Evolutionary conservation across 2,113 vertebrate species (phyloP).

Genomic region (Stercorarius parasiticus): DNA sequence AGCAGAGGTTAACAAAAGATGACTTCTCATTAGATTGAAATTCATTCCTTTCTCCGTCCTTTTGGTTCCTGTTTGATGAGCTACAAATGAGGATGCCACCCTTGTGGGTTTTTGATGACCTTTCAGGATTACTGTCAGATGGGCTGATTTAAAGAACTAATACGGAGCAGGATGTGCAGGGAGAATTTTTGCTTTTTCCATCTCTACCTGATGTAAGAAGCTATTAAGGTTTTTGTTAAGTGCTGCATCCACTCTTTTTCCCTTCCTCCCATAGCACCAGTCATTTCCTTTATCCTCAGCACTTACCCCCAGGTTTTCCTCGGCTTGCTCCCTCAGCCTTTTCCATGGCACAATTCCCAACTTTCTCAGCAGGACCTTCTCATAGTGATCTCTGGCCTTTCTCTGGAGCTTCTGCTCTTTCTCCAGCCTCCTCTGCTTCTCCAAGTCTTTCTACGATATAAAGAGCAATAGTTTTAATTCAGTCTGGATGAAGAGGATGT

Average conservation of each 20-base stretch:
- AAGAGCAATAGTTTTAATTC: neutral
- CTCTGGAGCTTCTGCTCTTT: constrained; percentile 76
- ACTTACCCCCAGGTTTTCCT: constrained; percentile 77
- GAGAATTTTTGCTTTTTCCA: neutral
- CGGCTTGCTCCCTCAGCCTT: constrained; percentile 76
- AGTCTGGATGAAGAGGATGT: neutral
- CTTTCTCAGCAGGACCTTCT: constrained; percentile 74
- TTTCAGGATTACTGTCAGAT: neutral
- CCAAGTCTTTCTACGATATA: constrained; percentile 82
- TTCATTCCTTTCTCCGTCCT: neutral
- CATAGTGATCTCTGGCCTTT: constrained; percentile 80
- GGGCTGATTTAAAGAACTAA: neutral
- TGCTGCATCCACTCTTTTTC: neutral
- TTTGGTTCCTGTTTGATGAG: neutral
- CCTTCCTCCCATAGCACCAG: neutral
- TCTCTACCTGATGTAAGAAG: neutral
- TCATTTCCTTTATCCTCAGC: neutral
- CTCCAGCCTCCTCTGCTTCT: constrained; percentile 80
- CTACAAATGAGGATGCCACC: neutral
- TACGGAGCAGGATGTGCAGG: neutral
- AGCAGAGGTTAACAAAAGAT: neutral
- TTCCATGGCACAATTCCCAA: constrained; percentile 88
- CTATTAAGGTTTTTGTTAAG: neutral
- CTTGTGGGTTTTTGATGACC: neutral
- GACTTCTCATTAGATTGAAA: neutral